phyloP scores from a whole-genome alignment of 2,797 vertebrate species.

The Squalus acanthias region DNA sequence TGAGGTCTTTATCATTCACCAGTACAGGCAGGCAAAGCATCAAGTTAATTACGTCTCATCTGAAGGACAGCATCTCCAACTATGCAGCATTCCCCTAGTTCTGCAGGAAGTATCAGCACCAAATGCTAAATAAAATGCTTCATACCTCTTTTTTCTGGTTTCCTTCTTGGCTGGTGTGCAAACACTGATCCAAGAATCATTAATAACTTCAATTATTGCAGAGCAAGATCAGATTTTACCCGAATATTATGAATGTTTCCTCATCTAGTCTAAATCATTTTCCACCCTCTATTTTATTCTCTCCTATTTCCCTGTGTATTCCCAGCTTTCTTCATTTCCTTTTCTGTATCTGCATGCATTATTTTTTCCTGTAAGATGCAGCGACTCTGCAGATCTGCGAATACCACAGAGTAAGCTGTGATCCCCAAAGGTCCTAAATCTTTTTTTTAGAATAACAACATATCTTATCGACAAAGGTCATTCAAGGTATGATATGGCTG shows the following conservation, averaged over 20 bases:
- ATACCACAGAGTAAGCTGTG: neutral
- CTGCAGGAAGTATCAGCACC: neutral
- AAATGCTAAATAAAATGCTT: neutral
- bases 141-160: neutral
- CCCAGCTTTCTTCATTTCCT: neutral
- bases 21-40: neutral
- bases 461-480: neutral
- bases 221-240: neutral
- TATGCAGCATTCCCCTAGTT: neutral
- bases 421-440: neutral
- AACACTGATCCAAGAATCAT: neutral
- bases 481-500: neutral
- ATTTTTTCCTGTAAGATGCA: neutral
- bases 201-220: neutral
- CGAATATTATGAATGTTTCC: neutral
- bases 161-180: neutral
- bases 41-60: neutral
- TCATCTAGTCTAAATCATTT: neutral
- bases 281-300: neutral
- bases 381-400: neutral
- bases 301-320: neutral
- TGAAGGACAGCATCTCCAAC: neutral
- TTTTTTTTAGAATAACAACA: neutral
- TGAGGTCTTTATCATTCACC: neutral
- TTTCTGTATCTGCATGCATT: neutral